Percentiles rank a stretch among this genome's conserved stretches.
Evolutionary conservation across 1,140 invertebrate genomes (phyloP).

Genomic region (Whitmania pigra): DNA sequence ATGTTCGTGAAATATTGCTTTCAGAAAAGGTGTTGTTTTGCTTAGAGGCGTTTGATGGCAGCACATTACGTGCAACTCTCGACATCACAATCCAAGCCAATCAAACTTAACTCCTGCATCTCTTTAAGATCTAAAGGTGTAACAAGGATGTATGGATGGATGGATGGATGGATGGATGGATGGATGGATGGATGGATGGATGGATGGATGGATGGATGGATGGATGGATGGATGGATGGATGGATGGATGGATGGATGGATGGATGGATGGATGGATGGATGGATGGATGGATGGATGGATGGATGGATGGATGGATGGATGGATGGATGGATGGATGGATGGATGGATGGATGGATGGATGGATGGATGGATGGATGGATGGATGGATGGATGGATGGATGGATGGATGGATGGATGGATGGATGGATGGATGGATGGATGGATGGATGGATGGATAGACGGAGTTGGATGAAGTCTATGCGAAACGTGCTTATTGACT

Average conservation of each 20-base stretch:
- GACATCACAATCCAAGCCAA: no score
- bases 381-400: neutral
- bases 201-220: neutral
- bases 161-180: neutral
- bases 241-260: neutral
- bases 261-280: neutral
- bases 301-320: neutral
- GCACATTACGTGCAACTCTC: no score
- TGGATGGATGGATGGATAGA: neutral
- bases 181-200: neutral
- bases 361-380: neutral
- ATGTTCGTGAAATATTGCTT: no score
- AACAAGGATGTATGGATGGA: neutral
- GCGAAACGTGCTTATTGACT: neutral
- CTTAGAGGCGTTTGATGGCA: no score
- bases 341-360: neutral
- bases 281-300: slow-evolving; percentile 3
- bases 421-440: neutral
- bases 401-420: neutral
- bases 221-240: neutral
- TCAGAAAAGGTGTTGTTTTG: no score
- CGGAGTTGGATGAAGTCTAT: neutral
- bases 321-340: no score
- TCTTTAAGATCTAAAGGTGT: neutral
- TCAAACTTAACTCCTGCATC: no score